Percentiles rank a stretch among this genome's conserved stretches.
These are phyloP conservation scores for Elanus axillaris DNA, from an alignment of 2,113 vertebrate species.

Conservation along the genomic window DNA sequence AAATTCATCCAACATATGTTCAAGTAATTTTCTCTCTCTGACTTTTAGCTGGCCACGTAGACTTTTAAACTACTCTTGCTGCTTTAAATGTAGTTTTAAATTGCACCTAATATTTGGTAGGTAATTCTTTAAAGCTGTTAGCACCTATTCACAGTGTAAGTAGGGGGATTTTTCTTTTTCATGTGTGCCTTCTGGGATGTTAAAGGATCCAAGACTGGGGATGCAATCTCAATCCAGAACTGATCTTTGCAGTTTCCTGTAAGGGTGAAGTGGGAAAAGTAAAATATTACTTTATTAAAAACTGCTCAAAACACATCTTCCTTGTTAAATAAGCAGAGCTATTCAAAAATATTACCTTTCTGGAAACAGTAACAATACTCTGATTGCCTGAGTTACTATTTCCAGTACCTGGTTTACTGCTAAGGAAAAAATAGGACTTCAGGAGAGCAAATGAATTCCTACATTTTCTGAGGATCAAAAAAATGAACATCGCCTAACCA, in stretches of 20 bases:
- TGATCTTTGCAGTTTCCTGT: conserved; percentile 49
- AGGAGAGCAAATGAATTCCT: background rate
- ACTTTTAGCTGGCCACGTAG: conserved; percentile 60
- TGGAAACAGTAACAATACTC: conserved; percentile 51
- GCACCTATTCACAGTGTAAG: conserved; percentile 56
- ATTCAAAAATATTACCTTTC: conserved; percentile 60
- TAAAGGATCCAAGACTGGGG: conserved; percentile 50
- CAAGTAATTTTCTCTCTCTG: conserved; percentile 52
- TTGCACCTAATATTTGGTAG: conserved; percentile 65
- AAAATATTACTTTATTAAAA: conserved; percentile 66
- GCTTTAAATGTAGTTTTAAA: conserved; percentile 65
- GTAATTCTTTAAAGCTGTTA: conserved; percentile 69
- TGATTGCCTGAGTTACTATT: conserved; percentile 52
- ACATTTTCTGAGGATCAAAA: background rate
- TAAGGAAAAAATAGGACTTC: conserved; percentile 29
- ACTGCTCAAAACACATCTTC: conserved; percentile 55
- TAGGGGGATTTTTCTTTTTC: conserved; percentile 64
- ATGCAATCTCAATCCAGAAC: conserved; percentile 41
- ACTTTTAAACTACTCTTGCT: conserved; percentile 60
- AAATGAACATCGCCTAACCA: background rate
- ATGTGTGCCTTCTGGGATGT: conserved; percentile 51
- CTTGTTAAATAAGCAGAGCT: conserved; percentile 61
- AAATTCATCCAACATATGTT: conserved; percentile 56
- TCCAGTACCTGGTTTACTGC: conserved; percentile 11
- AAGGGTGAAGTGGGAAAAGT: conserved; percentile 42